These are phyloP conservation scores for Aleiodes sp. DNA, from an alignment of 1,140 invertebrate genomes.

Conservation along the genomic window DNA sequence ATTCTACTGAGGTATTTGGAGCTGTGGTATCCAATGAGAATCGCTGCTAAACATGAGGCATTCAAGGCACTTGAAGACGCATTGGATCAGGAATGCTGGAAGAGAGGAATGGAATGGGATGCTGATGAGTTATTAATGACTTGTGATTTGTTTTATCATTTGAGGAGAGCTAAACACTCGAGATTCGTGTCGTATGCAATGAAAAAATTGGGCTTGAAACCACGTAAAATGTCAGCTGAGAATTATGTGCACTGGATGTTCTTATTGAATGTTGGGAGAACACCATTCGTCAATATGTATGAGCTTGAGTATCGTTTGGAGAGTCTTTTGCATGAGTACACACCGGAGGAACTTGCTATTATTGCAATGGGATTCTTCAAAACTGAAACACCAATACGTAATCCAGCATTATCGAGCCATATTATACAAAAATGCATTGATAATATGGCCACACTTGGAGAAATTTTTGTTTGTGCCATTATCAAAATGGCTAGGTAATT, in stretches of 20 bases:
- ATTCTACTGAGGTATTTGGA: constrained; percentile 37
- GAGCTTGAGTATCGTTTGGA: constrained; percentile 67
- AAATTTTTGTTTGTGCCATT: constrained; percentile 65
- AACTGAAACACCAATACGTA: constrained; percentile 66
- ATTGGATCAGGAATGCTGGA: constrained; percentile 67
- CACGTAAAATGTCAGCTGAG: constrained; percentile 59
- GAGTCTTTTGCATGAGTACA: constrained; percentile 60
- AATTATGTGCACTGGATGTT: constrained; percentile 69
- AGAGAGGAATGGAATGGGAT: constrained; percentile 56
- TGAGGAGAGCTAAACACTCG: constrained; percentile 54
- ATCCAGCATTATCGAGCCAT: constrained; percentile 54
- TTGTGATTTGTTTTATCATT: constrained; percentile 65
- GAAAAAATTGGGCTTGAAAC: constrained; percentile 62
- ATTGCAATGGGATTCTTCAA: constrained; percentile 72
- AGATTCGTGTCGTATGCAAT: constrained; percentile 63
- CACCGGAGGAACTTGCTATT: constrained; percentile 68
- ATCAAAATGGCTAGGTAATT: constrained; percentile 66
- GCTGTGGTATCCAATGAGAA: constrained; percentile 18
- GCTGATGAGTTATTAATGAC: constrained; percentile 60
- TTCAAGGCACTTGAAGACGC: constrained; percentile 59
- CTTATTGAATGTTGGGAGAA: constrained; percentile 63
- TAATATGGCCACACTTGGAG: constrained; percentile 59
- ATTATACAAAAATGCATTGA: constrained; percentile 59
- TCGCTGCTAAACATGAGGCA: not conserved
- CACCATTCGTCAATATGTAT: constrained; percentile 63